Base-by-base conservation (phyloP, 2,888 invertebrate species). In the Thereva unica region DNA sequence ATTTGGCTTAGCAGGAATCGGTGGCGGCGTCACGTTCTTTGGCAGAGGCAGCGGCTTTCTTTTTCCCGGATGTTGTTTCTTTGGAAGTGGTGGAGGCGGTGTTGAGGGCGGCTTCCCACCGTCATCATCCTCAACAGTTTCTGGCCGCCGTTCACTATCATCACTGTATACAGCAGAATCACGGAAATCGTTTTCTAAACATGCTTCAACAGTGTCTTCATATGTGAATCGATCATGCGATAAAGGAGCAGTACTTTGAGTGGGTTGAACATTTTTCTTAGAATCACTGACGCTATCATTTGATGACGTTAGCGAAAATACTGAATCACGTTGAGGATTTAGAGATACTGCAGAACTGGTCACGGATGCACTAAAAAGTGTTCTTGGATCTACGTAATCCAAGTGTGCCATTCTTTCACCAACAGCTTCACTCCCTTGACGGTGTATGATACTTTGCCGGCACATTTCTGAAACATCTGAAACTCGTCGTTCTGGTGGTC, bases 331-430 rank as follows among this genome's bases (percentile, higher is more conserved):
- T 67, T 79, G 79, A n/a, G 67, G 67, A 41, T 74, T 73, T 10
- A 72, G 38, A 5, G 74, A 73, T 0, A 72, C 70, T n/a, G 77
- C 76, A 2, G 78, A 78, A 67, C 70, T 72, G 42, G 73, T 72
- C n/a, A 59, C 49, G 0, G 72, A 71, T 10, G 66, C 61, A 10
- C 65, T 66, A 49, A 86, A 85, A 23, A 92, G 81, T 12, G 89
- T 87, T 57, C 87, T 86, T 0, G 93, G 93, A 77, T 93, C 92
- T 0, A 89, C 91, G 74, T 94, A 94, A 76, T 94, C 93, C 0
- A 91, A 89, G 72, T 91, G 88, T 1, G 95, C 95, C 76, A 95
- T 92, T 71, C 94, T 87, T 47, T 93, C 94, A 0, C 94, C 94
- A 71, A 93, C 85, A 68, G 88, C 86, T 71, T 91, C 89, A 72